Evolutionary conservation across 92 coral and sea anemone genomes (phyloP).

Genomic region (Phenganax stokvisi): DNA sequence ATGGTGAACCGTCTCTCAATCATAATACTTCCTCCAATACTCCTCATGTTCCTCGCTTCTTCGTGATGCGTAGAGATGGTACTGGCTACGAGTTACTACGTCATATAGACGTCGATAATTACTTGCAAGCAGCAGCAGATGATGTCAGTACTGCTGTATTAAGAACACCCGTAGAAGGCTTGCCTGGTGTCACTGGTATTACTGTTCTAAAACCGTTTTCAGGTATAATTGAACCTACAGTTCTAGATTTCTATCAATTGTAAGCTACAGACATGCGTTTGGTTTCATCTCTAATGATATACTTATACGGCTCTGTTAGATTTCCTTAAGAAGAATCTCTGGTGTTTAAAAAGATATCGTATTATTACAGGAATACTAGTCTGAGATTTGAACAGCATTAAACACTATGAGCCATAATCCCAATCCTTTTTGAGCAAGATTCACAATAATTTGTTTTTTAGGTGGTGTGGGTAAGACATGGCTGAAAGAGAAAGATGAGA

Average conservation of each 20-base stretch:
- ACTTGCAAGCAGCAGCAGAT: constrained; percentile 64
- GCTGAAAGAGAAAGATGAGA: constrained; percentile 69
- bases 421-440: not conserved
- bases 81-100: constrained; percentile 91
- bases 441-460: not conserved
- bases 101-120: constrained; percentile 63
- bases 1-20: not conserved
- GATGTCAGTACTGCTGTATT: constrained; percentile 83
- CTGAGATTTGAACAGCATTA: not conserved
- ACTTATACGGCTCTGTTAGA: not conserved
- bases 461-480: constrained; percentile 79
- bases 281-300: not conserved
- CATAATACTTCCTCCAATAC: constrained; percentile 17
- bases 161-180: constrained; percentile 82
- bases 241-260: no score
- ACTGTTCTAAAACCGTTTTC: constrained; percentile 78
- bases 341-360: no score
- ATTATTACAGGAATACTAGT: not conserved
- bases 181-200: constrained; percentile 70
- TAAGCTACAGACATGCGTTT: not conserved
- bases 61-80: constrained; percentile 81
- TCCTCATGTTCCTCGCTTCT: constrained; percentile 57
- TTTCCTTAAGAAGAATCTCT: not conserved
- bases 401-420: not conserved
- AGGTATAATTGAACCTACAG: constrained; percentile 43